phyloP scores from a whole-genome alignment of 2,888 invertebrate genomes.

The Stegophylla sp. region DNA sequence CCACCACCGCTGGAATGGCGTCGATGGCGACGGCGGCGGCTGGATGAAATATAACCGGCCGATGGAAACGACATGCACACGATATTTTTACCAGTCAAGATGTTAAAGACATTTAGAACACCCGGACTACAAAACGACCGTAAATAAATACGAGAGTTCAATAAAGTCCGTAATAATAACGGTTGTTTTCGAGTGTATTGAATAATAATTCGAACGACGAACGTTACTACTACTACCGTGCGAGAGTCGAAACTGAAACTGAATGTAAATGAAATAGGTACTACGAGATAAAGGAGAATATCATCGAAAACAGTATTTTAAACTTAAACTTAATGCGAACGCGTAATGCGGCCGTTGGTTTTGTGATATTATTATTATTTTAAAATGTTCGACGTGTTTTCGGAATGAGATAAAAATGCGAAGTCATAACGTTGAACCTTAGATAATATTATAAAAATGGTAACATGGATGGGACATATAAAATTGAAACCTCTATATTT shows the following conservation, averaged over 20 bases:
- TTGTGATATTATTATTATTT: neutral
- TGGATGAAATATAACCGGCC: slow-evolving; percentile 32
- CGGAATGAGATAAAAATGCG: neutral
- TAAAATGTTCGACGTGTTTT: neutral
- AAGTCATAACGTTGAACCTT: neutral
- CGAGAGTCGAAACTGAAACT: neutral
- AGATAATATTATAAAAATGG: too few species aligned
- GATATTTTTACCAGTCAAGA: slow-evolving; percentile 26
- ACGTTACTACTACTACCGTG: too few species aligned
- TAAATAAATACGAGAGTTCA: slow-evolving; percentile 44
- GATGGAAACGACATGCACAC: slow-evolving; percentile 13
- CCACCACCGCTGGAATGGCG: too few species aligned
- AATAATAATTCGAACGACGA: slow-evolving; percentile 40
- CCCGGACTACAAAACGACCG: slow-evolving; percentile 34
- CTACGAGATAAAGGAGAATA: slow-evolving; percentile 17
- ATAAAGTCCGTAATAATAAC: slow-evolving; percentile 35
- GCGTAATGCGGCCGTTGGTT: neutral
- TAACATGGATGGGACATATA: too few species aligned
- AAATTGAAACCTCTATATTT: too few species aligned
- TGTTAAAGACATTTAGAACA: slow-evolving; percentile 47
- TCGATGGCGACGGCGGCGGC: neutral
- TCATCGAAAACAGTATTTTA: neutral
- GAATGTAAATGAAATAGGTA: slow-evolving; percentile 36
- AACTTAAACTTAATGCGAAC: neutral
- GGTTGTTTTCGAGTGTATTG: slow-evolving; percentile 24